Evolutionary conservation across 2,888 invertebrate genomes (phyloP), one percentile per base, ranked within the genome.

Genomic region (Drosophila niveifrons): DNA sequence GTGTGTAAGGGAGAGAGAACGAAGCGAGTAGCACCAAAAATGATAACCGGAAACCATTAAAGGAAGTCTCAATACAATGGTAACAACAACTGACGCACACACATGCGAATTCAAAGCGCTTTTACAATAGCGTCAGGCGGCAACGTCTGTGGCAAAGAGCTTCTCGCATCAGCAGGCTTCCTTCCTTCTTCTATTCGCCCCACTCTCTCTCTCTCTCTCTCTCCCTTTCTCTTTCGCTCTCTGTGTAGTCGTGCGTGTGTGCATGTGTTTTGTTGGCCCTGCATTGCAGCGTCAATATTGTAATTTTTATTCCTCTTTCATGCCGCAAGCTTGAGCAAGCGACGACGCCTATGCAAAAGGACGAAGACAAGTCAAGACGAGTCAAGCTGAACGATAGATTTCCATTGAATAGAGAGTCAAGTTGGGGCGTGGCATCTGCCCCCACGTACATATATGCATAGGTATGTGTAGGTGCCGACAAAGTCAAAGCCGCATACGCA

Each of bases 31-130:
- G 72, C 51, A 75, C 79, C 82, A 73, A 89, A 83, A 88, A 83
- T 85, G 89, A 88, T 88, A 88, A 82, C 88, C 89, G 89, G 82
- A 88, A 89, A 84, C 84, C 89, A 88, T 88, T 84, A 86, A 88
- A 86, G 80, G 82, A 82, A 84, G 80, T 88, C 84, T 86, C 78
- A 88, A 79, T 86, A 86, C 82, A 88, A 81, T 78, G 65, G 48
- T 72, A 68, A 36, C 36, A 56, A 62, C 68, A 46, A 46, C 41
- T 41, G 8, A 48, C 43, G 43, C 56, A 69, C 31, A 66, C 46
- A 70, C 48, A 63, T 55, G 36, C 61, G 44, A 46, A 66, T 47
- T 17, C 18, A 59, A 67, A 67, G 48, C 48, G 41, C 36, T 52
- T 71, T 67, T 47, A 74, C 77, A 67, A 74, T 78, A 61, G 67